Conservation (phyloP, 2,888 invertebrate genomes). For the Pyrrhia umbra region DNA sequence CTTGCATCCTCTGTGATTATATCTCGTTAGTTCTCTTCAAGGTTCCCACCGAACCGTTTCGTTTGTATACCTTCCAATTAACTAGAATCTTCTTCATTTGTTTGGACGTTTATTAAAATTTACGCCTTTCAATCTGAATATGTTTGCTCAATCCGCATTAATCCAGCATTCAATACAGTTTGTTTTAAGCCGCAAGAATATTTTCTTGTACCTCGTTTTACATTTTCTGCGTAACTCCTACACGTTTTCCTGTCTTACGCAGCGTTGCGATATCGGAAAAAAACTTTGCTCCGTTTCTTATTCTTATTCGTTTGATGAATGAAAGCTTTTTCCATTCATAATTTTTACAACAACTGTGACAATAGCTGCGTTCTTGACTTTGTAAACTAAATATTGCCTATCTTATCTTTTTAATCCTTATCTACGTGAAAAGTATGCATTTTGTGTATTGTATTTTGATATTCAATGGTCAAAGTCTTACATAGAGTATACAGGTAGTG, state of each 20-base stretch:
- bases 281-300: conserved; percentile 9
- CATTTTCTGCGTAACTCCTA: conserved; percentile 20
- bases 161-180: background rate
- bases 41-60: conserved; percentile 48
- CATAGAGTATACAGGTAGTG: background rate
- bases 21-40: conserved; percentile 66
- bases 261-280: background rate
- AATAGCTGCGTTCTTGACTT: conserved; percentile 27
- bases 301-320: conserved; percentile 1
- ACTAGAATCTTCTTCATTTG: conserved; percentile 23
- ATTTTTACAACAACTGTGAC: conserved; percentile 4
- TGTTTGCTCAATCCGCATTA: conserved; percentile 5
- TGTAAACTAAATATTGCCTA: conserved; percentile 15
- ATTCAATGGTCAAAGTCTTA: background rate
- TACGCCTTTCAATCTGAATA: conserved; percentile 10
- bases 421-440: conserved; percentile 6
- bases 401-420: conserved; percentile 30
- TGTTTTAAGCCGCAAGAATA: conserved; percentile 2
- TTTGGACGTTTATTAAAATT: conserved; percentile 21
- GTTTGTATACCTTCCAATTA: conserved; percentile 58
- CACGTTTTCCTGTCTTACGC: conserved; percentile 14
- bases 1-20: conserved; percentile 60
- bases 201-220: conserved; percentile 25
- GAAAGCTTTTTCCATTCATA: conserved; percentile 29
- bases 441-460: conserved; percentile 7